Conservation (phyloP, 2,797 vertebrate genomes). For the Eupleurogrammus muticus region DNA sequence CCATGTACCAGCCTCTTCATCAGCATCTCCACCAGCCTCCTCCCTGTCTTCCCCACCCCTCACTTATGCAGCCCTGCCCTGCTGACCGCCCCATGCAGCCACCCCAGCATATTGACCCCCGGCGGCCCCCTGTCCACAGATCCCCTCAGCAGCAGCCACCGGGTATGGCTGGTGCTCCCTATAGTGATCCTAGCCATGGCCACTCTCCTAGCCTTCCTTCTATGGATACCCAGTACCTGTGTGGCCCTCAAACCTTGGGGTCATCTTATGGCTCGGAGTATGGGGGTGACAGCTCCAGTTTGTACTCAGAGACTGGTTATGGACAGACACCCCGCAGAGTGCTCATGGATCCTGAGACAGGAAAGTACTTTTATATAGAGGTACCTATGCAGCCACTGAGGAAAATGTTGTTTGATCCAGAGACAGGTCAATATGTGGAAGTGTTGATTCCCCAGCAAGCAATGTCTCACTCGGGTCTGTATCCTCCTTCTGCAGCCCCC, state of each 20-base stretch:
- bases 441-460: constrained; percentile 91
- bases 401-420: constrained; percentile 93
- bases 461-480: constrained; percentile 86
- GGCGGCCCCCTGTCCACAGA: constrained; percentile 72
- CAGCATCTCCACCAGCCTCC: constrained; percentile 78
- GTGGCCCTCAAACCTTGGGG: constrained; percentile 77
- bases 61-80: constrained; percentile 73
- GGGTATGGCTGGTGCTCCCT: constrained; percentile 68
- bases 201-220: constrained; percentile 80
- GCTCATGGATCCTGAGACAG: constrained; percentile 93
- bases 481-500: constrained; percentile 85
- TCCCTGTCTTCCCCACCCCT: constrained; percentile 73
- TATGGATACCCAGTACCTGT: constrained; percentile 82
- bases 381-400: constrained; percentile 90
- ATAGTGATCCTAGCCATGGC: constrained; percentile 72
- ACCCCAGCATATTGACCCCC: constrained; percentile 71
- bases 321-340: constrained; percentile 84
- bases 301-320: constrained; percentile 83
- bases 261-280: constrained; percentile 83
- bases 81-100: constrained; percentile 72
- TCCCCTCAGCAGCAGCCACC: constrained; percentile 80
- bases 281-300: constrained; percentile 75
- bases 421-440: constrained; percentile 95
- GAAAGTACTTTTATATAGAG: constrained; percentile 95
- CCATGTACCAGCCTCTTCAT: constrained; percentile 79